A percentile compares a stretch with the other conserved stretches of the same genome.
phyloP scores from a whole-genome alignment of 53 echinoderm and acorn worm genomes.

The Mesocentrotus franciscanus region DNA sequence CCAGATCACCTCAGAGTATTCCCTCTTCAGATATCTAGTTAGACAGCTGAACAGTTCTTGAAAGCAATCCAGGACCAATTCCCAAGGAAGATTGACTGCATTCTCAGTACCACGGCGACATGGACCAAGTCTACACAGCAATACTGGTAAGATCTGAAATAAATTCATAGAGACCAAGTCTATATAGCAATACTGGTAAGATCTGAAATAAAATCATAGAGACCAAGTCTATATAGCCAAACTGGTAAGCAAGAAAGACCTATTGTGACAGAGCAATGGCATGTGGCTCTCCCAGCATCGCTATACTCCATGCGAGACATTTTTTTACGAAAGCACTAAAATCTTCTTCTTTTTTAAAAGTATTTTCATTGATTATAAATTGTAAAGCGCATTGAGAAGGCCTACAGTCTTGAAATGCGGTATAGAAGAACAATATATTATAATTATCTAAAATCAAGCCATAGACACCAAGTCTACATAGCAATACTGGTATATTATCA shows the following conservation, averaged over 20 bases:
- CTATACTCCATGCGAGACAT: too few relatives aligned
- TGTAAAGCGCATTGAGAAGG: too few relatives aligned
- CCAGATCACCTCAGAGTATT: slow-evolving; percentile 53
- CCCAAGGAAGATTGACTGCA: slow-evolving; percentile 69
- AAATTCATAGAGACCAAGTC: slow-evolving; percentile 55
- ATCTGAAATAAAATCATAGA: slow-evolving; percentile 66
- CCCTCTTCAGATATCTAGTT: slow-evolving; percentile 59
- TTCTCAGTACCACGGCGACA: neutral
- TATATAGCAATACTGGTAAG: slow-evolving; percentile 75
- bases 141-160: slow-evolving; percentile 77
- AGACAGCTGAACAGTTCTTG: slow-evolving; percentile 75
- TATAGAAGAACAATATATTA: too few relatives aligned
- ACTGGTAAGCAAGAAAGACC: neutral
- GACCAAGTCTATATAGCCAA: neutral
- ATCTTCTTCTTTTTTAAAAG: too few relatives aligned
- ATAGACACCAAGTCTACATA: too few relatives aligned
- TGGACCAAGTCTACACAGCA: slow-evolving; percentile 79
- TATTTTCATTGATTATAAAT: too few relatives aligned
- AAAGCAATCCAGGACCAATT: slow-evolving; percentile 73
- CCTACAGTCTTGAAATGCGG: too few relatives aligned
- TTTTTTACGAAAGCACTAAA: too few relatives aligned
- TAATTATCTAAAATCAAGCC: too few relatives aligned
- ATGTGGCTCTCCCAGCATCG: too few relatives aligned
- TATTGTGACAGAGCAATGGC: too few relatives aligned
- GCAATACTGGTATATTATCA: too few relatives aligned